Percentiles rank a stretch among this genome's conserved stretches.
These are phyloP conservation scores for Chloroceryle amazona DNA, from an alignment of 2,797 vertebrate species.

Conservation along the genomic window DNA sequence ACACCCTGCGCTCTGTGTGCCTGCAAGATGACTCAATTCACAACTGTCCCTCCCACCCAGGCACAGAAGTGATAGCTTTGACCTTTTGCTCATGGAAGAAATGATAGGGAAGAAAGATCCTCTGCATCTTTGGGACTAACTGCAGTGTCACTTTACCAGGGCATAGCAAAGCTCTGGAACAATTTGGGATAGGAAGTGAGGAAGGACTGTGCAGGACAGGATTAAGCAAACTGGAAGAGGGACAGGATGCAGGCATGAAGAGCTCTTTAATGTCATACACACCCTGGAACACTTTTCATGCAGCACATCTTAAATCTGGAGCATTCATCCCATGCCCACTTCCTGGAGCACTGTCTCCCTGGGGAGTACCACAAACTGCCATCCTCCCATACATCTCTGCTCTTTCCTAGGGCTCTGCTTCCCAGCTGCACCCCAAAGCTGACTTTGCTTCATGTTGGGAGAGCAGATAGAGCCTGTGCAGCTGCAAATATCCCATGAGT, in stretches of 20 bases:
- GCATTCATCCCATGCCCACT: accelerated
- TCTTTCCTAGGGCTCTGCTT: neutral
- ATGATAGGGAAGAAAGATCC: constrained; percentile 15
- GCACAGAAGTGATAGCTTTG: constrained; percentile 32
- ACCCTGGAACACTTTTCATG: neutral
- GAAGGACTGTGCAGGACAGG: neutral
- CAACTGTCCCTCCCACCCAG: constrained; percentile 31
- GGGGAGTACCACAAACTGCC: neutral
- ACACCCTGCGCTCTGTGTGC: neutral
- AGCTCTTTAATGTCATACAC: neutral
- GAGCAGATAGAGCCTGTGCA: neutral
- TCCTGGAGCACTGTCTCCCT: neutral
- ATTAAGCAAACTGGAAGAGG: constrained; percentile 39
- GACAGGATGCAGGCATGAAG: neutral
- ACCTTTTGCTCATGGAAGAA: constrained; percentile 63
- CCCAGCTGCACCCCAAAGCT: neutral
- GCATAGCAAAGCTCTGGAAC: neutral
- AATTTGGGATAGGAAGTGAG: constrained; percentile 31
- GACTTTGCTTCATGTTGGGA: neutral
- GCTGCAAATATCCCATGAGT: neutral
- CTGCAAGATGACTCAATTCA: neutral
- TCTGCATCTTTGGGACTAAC: neutral
- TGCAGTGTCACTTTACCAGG: constrained; percentile 25
- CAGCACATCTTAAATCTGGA: neutral
- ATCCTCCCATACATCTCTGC: neutral